Evolutionary conservation across 2,888 invertebrate species (phyloP), one percentile per base, ranked within the genome.

Genomic region (Pammene fasciana): DNA sequence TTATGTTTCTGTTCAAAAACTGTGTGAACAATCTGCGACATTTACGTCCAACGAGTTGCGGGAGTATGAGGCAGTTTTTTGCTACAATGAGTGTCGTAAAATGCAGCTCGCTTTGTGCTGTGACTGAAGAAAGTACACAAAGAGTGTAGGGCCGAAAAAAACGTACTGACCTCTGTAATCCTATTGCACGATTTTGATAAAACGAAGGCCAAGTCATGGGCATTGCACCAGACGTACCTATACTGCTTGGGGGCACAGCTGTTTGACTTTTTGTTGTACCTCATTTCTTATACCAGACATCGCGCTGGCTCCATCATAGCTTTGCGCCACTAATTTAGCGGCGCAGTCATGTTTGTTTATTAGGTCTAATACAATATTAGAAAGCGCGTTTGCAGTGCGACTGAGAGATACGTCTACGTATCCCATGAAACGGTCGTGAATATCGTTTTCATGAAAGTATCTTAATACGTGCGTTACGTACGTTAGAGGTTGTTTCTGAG

Each of bases 401-500:
- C 18, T 18, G 5, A 50, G 16, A 50, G 50, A 50, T 5, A 50
- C 50, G n/a, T 50, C 10, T 6, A 46, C 46, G 11, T 50, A 50
- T 16, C 54, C n/a, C 34, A 54, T 16, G 18, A 54, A 54, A 7
- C 54, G 54, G n/a, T 54, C 54, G n/a, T 54, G 54, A 34, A 54
- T 34, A 34, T 54, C 34, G 54, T 54, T 54, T 54, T 16, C 34
- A 50, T n/a, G 1, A n/a, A 56, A 67, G 41, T 67, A 50, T 9
- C 67, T 59, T n/a, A 50, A 10, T 26, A 59, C 60, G 3, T n/a
- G n/a, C n/a, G n/a, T n/a, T n/a, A n/a, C n/a, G n/a, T n/a, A n/a
- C n/a, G n/a, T n/a, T n/a, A n/a, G n/a, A n/a, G n/a, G n/a, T n/a
- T n/a, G n/a, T n/a, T n/a, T n/a, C n/a, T n/a, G n/a, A n/a, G n/a